Evolutionary conservation across 2,888 invertebrate genomes (phyloP).

Genomic region (Octonoba sinensis): DNA sequence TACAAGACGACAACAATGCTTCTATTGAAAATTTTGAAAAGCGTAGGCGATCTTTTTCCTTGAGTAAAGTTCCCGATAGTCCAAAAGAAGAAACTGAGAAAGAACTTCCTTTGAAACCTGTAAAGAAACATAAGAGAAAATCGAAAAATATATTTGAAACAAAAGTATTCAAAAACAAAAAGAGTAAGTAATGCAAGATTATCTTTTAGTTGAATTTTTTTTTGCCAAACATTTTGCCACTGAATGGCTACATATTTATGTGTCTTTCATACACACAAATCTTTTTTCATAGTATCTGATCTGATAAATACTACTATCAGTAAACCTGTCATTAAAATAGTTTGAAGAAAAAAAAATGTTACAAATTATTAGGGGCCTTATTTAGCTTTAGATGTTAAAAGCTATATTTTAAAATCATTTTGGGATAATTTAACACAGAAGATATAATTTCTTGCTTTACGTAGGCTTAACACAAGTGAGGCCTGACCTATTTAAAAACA

Average conservation of each 20-base stretch:
- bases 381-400: no score
- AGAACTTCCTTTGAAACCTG: slow-evolving; percentile 3
- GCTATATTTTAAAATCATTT: no score
- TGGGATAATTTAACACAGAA: no score
- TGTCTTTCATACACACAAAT: no score
- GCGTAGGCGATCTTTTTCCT: slow-evolving; percentile 12
- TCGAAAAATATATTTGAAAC: slow-evolving; percentile 48
- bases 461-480: no score
- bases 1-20: slow-evolving; percentile 23
- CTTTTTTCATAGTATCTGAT: no score
- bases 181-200: slow-evolving; percentile 22
- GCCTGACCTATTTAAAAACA: no score
- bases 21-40: slow-evolving; percentile 3
- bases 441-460: no score
- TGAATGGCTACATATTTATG: neutral
- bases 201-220: neutral
- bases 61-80: slow-evolving; percentile 5
- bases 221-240: neutral
- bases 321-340: no score
- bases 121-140: slow-evolving; percentile 52
- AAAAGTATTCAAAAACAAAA: slow-evolving; percentile 51
- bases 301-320: no score
- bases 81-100: slow-evolving; percentile 30
- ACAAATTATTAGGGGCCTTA: no score
- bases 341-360: no score